Percentiles rank a stretch among this genome's conserved stretches.
phyloP scores from a whole-genome alignment of 92 coral and sea anemone genomes.

The Phymanthus crucifer region DNA sequence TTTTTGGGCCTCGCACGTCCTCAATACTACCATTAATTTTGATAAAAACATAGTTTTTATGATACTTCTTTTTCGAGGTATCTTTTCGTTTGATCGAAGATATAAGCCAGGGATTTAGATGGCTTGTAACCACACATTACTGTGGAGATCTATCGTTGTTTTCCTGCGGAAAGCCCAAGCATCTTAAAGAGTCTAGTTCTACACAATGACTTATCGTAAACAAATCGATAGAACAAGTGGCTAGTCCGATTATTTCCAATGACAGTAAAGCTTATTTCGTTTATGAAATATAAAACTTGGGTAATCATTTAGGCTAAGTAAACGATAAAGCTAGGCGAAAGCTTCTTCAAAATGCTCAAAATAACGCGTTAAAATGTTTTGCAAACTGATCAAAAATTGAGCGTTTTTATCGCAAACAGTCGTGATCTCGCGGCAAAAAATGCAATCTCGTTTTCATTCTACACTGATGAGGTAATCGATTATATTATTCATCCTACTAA shows the following conservation, averaged over 20 bases:
- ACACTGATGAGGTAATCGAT: background rate
- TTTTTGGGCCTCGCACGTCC: background rate
- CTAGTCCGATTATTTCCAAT: conserved; percentile 5
- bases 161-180: background rate
- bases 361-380: background rate
- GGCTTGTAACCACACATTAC: background rate
- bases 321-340: background rate
- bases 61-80: background rate
- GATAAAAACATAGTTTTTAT: background rate
- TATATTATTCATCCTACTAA: no score
- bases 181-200: background rate
- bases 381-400: background rate
- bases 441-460: background rate
- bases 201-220: conserved; percentile 6
- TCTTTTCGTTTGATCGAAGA: background rate
- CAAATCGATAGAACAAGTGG: conserved; percentile 22
- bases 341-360: background rate
- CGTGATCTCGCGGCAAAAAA: background rate
- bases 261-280: conserved; percentile 22
- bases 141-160: background rate
- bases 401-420: background rate
- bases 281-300: background rate
- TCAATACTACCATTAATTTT: background rate
- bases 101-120: background rate
- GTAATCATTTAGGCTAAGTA: conserved; percentile 6